Percentiles rank a stretch among this genome's conserved stretches.
Conservation (phyloP, 2,888 invertebrate genomes). For the Gortyna flavago region DNA sequence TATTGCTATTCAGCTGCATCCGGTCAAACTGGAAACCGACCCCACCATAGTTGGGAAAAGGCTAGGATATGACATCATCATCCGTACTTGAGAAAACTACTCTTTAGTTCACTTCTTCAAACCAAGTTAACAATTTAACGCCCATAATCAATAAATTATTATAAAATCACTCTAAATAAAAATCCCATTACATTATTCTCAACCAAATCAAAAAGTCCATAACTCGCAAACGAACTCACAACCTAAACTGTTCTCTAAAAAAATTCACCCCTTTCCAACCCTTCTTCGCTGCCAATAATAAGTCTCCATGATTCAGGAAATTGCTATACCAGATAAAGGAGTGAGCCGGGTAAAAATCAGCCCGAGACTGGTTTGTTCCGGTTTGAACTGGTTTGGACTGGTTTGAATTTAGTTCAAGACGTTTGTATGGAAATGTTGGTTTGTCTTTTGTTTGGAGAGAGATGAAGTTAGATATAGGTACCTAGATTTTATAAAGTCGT, state of each 20-base stretch:
- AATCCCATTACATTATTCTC: constrained; percentile 25
- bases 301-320: constrained; percentile 64
- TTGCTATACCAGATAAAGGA: constrained; percentile 65
- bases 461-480: background rate
- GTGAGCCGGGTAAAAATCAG: constrained; percentile 60
- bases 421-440: constrained; percentile 46
- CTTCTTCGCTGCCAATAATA: constrained; percentile 61
- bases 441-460: constrained; percentile 17
- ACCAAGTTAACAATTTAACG: background rate
- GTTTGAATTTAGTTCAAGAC: constrained; percentile 40
- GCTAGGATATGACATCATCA: background rate
- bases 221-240: constrained; percentile 34
- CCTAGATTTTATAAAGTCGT: background rate
- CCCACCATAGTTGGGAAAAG: background rate
- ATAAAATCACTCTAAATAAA: constrained; percentile 15
- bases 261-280: constrained; percentile 34
- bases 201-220: constrained; percentile 22
- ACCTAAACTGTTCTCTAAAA: constrained; percentile 29
- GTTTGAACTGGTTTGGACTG: constrained; percentile 33
- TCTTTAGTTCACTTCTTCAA: background rate
- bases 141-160: background rate
- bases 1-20: background rate
- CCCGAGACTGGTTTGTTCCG: constrained; percentile 55
- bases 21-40: background rate
- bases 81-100: background rate